Percentiles rank a stretch among this genome's conserved stretches.
Evolutionary conservation across 1,140 invertebrate species (phyloP).

Genomic region (Ceratitis capitata): DNA sequence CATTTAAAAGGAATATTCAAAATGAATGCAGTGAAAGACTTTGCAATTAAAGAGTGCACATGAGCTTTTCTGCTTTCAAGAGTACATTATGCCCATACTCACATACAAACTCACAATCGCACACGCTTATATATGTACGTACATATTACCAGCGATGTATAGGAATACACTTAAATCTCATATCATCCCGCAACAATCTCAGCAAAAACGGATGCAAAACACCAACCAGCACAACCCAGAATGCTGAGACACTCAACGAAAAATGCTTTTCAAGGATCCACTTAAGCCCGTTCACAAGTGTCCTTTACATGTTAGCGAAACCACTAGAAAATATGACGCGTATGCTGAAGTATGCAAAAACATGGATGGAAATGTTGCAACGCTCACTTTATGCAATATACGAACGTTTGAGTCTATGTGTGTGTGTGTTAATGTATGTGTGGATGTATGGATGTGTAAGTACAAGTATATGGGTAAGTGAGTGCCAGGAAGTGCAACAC

Average conservation of each 20-base stretch:
- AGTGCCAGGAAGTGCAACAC: constrained; percentile 4
- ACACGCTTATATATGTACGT: no score
- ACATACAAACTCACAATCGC: not conserved
- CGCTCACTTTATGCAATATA: not conserved
- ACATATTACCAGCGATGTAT: not conserved
- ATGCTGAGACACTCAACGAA: constrained; percentile 35
- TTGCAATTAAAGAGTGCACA: not conserved
- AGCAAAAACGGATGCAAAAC: constrained; percentile 24
- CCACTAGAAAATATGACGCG: constrained; percentile 41
- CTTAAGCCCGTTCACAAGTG: constrained; percentile 30
- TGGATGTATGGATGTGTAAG: no score
- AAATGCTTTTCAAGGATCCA: constrained; percentile 39
- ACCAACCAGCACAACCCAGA: not conserved
- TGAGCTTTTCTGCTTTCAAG: no score
- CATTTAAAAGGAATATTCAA: not conserved
- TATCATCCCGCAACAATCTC: constrained; percentile 26
- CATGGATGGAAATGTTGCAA: constrained; percentile 31
- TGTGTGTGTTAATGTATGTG: no score
- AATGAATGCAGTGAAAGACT: not conserved
- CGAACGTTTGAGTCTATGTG: no score
- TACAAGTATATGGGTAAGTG: not conserved
- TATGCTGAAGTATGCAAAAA: constrained; percentile 41
- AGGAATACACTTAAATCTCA: not conserved
- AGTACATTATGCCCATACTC: not conserved
- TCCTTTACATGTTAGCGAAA: constrained; percentile 42